phyloP scores from a whole-genome alignment of 2,888 invertebrate species.

The Erpobdella octoculata region DNA sequence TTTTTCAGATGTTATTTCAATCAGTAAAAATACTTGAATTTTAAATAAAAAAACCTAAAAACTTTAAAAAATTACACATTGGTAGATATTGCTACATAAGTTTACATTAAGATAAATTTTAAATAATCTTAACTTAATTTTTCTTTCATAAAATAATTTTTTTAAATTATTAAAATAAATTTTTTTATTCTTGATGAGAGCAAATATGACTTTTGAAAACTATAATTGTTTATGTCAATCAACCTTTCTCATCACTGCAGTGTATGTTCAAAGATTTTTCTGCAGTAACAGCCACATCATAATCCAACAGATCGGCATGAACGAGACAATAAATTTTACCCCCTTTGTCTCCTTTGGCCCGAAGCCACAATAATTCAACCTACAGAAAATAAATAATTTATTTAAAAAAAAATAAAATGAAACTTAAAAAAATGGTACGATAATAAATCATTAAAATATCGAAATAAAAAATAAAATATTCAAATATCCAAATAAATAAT shows the following conservation, averaged over 20 bases:
- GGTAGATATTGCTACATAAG: background rate
- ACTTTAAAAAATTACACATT: background rate
- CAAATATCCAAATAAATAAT: too few species aligned
- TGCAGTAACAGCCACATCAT: slow-evolving; percentile 39
- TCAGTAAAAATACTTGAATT: background rate
- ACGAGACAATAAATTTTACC: slow-evolving; percentile 42
- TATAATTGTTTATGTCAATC: too few species aligned
- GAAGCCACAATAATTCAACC: slow-evolving; percentile 41
- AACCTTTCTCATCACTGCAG: background rate
- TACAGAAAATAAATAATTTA: too few species aligned
- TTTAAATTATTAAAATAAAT: too few species aligned
- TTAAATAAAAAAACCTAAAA: background rate
- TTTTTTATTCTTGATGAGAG: too few species aligned
- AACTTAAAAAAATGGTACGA: background rate
- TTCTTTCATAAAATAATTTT: background rate
- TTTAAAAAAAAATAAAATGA: too few species aligned
- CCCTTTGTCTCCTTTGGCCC: slow-evolving; percentile 38
- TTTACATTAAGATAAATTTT: background rate
- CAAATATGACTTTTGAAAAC: too few species aligned
- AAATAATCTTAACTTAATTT: background rate
- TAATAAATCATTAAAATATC: background rate
- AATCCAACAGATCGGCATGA: slow-evolving; percentile 42
- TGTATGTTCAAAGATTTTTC: slow-evolving; percentile 31
- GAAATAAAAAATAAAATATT: too few species aligned
- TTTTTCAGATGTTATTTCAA: background rate